phyloP scores from a whole-genome alignment of 2,113 vertebrate genomes.

The Xiphophorus maculatus region DNA sequence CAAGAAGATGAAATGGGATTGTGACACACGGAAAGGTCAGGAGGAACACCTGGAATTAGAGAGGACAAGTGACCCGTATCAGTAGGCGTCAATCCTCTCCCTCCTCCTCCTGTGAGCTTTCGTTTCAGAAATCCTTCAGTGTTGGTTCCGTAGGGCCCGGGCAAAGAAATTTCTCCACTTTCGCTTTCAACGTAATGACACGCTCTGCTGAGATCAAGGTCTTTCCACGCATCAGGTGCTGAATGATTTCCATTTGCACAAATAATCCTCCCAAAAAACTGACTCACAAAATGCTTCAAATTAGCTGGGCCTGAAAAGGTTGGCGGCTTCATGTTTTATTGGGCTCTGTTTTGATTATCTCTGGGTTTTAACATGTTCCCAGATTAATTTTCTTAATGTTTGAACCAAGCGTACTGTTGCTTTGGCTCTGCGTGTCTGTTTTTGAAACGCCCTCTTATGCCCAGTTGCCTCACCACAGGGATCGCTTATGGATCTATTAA shows the following conservation, averaged over 20 bases:
- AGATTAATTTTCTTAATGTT: constrained; percentile 12
- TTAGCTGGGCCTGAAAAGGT: neutral
- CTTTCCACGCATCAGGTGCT: constrained; percentile 32
- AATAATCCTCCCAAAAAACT: constrained; percentile 5
- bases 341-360: constrained; percentile 17
- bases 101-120: constrained; percentile 40
- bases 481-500: constrained; percentile 53
- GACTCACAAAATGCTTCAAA: neutral
- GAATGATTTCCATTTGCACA: constrained; percentile 31
- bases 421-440: constrained; percentile 15
- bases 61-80: constrained; percentile 23
- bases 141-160: constrained; percentile 21
- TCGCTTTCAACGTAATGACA: constrained; percentile 43
- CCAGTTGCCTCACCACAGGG: constrained; percentile 22
- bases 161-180: constrained; percentile 28
- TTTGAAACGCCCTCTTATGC: constrained; percentile 25
- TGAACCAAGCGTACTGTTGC: neutral
- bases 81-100: constrained; percentile 38
- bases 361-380: constrained; percentile 12
- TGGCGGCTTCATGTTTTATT: constrained; percentile 3
- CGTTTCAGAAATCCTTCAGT: constrained; percentile 30
- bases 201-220: constrained; percentile 51
- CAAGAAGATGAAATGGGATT: neutral
- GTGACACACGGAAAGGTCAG: neutral
- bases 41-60: neutral